Evolutionary conservation across 1,140 invertebrate species (phyloP), one percentile per base, ranked within the genome.

Genomic region (Hormaphis cornu): DNA sequence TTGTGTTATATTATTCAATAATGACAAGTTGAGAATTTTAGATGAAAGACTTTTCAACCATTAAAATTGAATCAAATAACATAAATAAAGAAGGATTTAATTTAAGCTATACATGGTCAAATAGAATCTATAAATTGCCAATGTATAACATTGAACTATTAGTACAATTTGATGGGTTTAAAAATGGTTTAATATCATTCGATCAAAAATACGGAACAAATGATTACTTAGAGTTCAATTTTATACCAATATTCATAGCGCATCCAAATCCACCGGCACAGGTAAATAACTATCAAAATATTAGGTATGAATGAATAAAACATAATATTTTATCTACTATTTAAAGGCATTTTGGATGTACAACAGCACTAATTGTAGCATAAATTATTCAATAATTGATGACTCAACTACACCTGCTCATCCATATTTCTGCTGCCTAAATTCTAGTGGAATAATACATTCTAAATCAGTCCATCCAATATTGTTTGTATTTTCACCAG

Each of bases 221-320:
- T 16, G 42, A 14, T 16, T n/a, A 66, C 9, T 24, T 66, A 4
- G 44, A 66, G 35, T 66, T 66, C 12, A 46, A 50, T 12, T 66
- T 66, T 46, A 2, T 22, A 35, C 61, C 61, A 48, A 33, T 50
- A 50, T 66, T 33, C 20, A 35, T 66, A 16, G 61, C 61, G 20
- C 40, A 66, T 66, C 44, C 28, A 8, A 48, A 66, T 48, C 61
- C 61, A 48, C 61, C 61, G 24, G 61, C 44, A 48, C 61, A 66
- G 40, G 61, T 66, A 3, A 8, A 24, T 24, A 16, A 1, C 14
- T 10, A 14, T 10, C 33, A 33, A 9, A 37, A 35, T 61, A 42
- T 16, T 16, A 24, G 12, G 28, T 10, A 61, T 26, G 14, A 37
- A 37, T 20, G 20, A 33, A 20, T 16, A 20, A 7, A 33, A 35